A percentile compares a stretch with the other conserved stretches of the same genome.
Evolutionary conservation across 1,140 invertebrate genomes (phyloP).

Genomic region (Drosophila ficusphila): DNA sequence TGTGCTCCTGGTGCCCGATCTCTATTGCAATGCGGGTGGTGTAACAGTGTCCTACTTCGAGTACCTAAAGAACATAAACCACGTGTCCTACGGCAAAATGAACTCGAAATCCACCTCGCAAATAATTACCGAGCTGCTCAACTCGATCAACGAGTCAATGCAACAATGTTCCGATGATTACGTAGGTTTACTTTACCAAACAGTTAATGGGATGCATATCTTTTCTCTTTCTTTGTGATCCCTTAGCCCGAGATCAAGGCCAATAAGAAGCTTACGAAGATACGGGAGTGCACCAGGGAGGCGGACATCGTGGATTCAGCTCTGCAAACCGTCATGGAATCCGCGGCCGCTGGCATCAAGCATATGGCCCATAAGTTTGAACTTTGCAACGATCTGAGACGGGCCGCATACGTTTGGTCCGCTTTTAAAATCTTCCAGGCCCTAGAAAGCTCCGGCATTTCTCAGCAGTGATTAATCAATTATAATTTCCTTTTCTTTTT

Average conservation of each 20-base stretch:
- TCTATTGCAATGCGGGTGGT: conserved; percentile 93
- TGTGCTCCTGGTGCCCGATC: conserved; percentile 93
- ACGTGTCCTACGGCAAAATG: conserved; percentile 94
- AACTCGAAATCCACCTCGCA: conserved; percentile 86
- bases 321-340: conserved; percentile 92
- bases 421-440: conserved; percentile 94
- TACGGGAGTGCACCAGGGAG: conserved; percentile 86
- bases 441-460: conserved; percentile 89
- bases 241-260: conserved; percentile 85
- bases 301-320: conserved; percentile 94
- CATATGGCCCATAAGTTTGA: conserved; percentile 89
- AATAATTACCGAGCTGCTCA: conserved; percentile 59
- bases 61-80: conserved; percentile 96
- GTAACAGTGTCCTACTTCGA: conserved; percentile 97
- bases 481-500: background rate
- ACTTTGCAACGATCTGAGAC: conserved; percentile 91
- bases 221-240: no score
- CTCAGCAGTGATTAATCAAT: conserved; percentile 46
- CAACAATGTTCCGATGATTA: background rate
- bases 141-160: conserved; percentile 68
- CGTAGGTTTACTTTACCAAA: conserved; percentile 15
- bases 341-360: conserved; percentile 89
- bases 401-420: conserved; percentile 92
- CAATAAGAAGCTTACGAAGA: conserved; percentile 87
- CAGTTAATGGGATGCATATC: no score